Evolutionary conservation across 2,888 invertebrate genomes (phyloP), one percentile per base, ranked within the genome.

Genomic region (Rotaria magnacalcarata): DNA sequence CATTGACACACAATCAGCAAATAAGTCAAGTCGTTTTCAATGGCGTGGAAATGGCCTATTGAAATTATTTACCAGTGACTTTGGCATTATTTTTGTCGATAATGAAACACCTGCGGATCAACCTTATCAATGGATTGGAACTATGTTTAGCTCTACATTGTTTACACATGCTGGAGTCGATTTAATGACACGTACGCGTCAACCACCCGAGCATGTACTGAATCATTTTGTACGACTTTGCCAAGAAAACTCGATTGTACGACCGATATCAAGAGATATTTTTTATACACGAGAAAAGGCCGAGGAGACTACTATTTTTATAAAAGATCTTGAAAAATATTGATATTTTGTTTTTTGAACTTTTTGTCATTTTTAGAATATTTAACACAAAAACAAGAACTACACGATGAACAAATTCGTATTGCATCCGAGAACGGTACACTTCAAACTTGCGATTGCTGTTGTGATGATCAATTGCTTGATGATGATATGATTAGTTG

Each of bases 401-500:
- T 85, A 54, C 85, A 84, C 34, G 85, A 41, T 47, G 19, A 34
- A 10, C 88, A 88, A 75, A 24, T 89, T 16, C 88, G 88, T 75
- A 87, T 87, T 87, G 91, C 92, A 0, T 91, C 90, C 88, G 87
- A 88, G 85, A 89, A 89, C 34, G 91, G 91, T n/a, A 88, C 91
- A 54, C 89, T 93, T 87, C 88, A 90, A 54, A 91, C 91, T 27
- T 94, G 94, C 89, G 90, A 90, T 47, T 93, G 93, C 88, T 93
- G 94, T 88, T 93, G 87, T 88, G 92, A 93, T 85, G 92, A 92
- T 85, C 93, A 93, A 88, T 90, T 92, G 27, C 89, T 93, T 88
- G 90, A 89, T 0, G 90, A 90, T 21, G 92, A 92, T 87, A 89
- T 90, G 85, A 89, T 90, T 10, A 87, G 88, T 3, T 93, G 93